Evolutionary conservation across 2,888 invertebrate species (phyloP).

Genomic region (Onchidella celtica): DNA sequence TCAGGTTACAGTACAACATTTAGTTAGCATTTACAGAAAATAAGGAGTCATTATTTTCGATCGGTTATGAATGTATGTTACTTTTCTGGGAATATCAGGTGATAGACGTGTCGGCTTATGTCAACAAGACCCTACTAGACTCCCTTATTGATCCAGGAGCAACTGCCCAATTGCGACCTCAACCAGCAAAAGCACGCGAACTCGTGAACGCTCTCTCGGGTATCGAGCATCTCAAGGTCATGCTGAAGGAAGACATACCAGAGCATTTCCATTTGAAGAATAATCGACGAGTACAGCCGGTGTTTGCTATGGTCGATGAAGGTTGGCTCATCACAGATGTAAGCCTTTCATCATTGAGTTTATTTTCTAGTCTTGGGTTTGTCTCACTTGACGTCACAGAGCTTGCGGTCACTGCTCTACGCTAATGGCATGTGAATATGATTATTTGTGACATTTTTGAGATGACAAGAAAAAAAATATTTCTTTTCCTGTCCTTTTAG

Average conservation of each 20-base stretch:
- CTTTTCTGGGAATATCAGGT: slow-evolving; percentile 37
- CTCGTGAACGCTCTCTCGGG: slow-evolving; percentile 60
- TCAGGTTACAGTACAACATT: no score
- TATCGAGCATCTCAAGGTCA: slow-evolving; percentile 80
- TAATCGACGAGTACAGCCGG: slow-evolving; percentile 84
- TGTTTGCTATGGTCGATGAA: slow-evolving; percentile 84
- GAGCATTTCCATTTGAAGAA: slow-evolving; percentile 84
- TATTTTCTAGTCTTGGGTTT: no score
- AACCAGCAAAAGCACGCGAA: slow-evolving; percentile 49
- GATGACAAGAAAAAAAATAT: no score
- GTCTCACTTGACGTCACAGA: no score
- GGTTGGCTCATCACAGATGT: slow-evolving; percentile 81
- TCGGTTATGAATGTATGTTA: no score
- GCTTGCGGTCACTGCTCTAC: no score
- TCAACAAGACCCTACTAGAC: slow-evolving; percentile 55
- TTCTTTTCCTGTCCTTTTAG: no score
- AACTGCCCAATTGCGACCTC: slow-evolving; percentile 58
- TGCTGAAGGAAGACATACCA: slow-evolving; percentile 80
- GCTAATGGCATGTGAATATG: no score
- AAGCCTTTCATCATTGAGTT: no score
- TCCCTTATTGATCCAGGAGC: slow-evolving; percentile 56
- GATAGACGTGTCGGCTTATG: slow-evolving; percentile 50
- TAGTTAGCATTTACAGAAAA: no score
- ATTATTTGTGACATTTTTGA: no score
- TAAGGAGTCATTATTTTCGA: no score